These are phyloP conservation scores for Scaptomyza hsui DNA, from an alignment of 1,140 invertebrate genomes.

Conservation along the genomic window DNA sequence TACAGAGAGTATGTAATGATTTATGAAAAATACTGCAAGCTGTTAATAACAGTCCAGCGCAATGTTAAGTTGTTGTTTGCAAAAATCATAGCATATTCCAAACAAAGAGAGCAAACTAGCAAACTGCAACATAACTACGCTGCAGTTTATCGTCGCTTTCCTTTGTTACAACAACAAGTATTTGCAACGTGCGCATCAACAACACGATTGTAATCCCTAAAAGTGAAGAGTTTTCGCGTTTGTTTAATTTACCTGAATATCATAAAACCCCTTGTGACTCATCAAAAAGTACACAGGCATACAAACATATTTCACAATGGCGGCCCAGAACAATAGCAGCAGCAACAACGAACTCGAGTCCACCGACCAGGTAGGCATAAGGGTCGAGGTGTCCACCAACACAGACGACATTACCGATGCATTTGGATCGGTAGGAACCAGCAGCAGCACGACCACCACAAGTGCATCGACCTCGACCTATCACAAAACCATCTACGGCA, in stretches of 20 bases:
- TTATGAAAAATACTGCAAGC: slow-evolving; percentile 7
- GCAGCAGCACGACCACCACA: background rate
- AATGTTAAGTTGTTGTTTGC: slow-evolving; percentile 21
- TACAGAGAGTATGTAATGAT: no score
- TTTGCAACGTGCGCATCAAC: background rate
- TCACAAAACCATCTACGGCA: slow-evolving; percentile 50
- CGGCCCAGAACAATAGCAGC: slow-evolving; percentile 39
- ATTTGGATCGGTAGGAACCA: slow-evolving; percentile 59
- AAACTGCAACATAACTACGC: slow-evolving; percentile 28
- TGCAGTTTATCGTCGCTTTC: slow-evolving; percentile 37
- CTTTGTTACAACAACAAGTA: slow-evolving; percentile 40
- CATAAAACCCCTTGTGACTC: slow-evolving; percentile 55
- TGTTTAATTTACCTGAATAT: slow-evolving; percentile 2
- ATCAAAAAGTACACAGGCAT: slow-evolving; percentile 57
- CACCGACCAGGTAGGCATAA: slow-evolving; percentile 70
- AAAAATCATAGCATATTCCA: slow-evolving; percentile 20
- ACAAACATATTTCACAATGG: slow-evolving; percentile 69
- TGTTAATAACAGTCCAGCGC: slow-evolving; percentile 15
- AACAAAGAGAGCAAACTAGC: slow-evolving; percentile 30
- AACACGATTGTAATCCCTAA: background rate
- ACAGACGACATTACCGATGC: slow-evolving; percentile 71
- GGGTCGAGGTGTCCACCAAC: slow-evolving; percentile 44
- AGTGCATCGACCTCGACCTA: slow-evolving; percentile 14
- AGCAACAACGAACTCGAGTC: slow-evolving; percentile 54
- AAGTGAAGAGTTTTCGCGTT: slow-evolving; percentile 8